Percentiles rank a stretch among this genome's conserved stretches.
Evolutionary conservation across 2,113 vertebrate species (phyloP).

Genomic region (Sturnira hondurensis): DNA sequence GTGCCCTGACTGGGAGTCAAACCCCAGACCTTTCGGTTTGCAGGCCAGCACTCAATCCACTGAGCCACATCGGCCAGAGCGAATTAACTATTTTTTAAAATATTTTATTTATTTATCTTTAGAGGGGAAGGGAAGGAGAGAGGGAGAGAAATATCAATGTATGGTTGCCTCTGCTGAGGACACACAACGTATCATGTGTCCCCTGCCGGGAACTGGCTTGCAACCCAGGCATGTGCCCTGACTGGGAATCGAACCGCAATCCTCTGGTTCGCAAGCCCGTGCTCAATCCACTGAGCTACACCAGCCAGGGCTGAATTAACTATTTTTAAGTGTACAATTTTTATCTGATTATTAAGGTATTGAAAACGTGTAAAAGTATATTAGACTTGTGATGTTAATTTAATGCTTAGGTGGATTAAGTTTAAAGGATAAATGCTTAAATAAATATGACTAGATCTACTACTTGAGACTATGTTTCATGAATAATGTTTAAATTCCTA

Average conservation of each 20-base stretch:
- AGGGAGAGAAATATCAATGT: neutral
- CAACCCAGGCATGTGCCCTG: neutral
- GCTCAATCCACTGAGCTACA: neutral
- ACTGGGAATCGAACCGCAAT: neutral
- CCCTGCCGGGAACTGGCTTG: neutral
- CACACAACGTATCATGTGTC: no score
- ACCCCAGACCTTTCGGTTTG: neutral
- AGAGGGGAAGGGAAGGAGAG: neutral
- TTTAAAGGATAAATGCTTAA: neutral
- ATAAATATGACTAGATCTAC: neutral
- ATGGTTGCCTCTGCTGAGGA: no score
- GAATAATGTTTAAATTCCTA: neutral
- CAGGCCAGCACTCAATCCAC: neutral
- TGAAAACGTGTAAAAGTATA: neutral
- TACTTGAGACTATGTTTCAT: neutral
- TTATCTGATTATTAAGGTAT: constrained; percentile 16
- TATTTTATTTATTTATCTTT: no score
- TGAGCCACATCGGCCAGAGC: neutral
- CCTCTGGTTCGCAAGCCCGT: neutral
- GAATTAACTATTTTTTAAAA: neutral
- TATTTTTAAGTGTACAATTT: neutral
- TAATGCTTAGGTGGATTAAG: neutral
- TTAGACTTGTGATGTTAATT: neutral
- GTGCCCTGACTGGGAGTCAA: neutral
- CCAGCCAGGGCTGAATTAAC: neutral